Evolutionary conservation across 2,888 invertebrate species (phyloP), one percentile per base, ranked within the genome.

Genomic region (Phengaris alcon): DNA sequence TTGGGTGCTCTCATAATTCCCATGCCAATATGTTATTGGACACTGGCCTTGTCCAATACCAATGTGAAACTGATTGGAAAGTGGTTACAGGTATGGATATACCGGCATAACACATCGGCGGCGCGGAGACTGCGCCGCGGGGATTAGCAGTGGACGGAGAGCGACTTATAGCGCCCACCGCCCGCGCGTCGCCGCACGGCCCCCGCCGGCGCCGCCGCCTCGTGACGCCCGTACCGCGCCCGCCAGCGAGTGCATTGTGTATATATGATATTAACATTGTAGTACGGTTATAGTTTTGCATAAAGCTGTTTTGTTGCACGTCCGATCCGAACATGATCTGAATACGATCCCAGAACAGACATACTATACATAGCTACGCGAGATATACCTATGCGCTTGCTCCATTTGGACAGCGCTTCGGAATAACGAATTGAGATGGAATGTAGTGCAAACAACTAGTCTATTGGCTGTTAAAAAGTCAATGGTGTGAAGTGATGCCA

Each of bases 131-230:
- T 91, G 79, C 94, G 94, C 80, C 94, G 95, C 83, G 95, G 95
- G 84, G 95, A 95, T 93, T 95, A 95, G 95, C 95, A 95, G 93
- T 95, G 93, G 93, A 87, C 88, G 6, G 91, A 91, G 85, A 91
- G 91, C 78, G 90, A 90, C 87, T 93, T 92, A 92, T 94, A 94
- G 93, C 93, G 88, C 83, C 82, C 86, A 82, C 82, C 82, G 77
- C 78, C 82, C 82, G 79, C 81, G 80, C 79, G 77, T 77, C 78
- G 80, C 80, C 79, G 77, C 77, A 77, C 81, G 81, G 76, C 77
- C 72, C 22, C 74, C 76, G 35, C 76, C 73, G 64, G 72, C 79
- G 68, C 22, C 68, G 73, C 74, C 57, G 22, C 35, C 35, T 35
- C 35, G 35, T 35, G 35, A 35, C 35, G 35, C 35, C 80, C 79